Base-by-base conservation (phyloP, 2,888 invertebrate species). In the Drosophila buzzatii region DNA sequence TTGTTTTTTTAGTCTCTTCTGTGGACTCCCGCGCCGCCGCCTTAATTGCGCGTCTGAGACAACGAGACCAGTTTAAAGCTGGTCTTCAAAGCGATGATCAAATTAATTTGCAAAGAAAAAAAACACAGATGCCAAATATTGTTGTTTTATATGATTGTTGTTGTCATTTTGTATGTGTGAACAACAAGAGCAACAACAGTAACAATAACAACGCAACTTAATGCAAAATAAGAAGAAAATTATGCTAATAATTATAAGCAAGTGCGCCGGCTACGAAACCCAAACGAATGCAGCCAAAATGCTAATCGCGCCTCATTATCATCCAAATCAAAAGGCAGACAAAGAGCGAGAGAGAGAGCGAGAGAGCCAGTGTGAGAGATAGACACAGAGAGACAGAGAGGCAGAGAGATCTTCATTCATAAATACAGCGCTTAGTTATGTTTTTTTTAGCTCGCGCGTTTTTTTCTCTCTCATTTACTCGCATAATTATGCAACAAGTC, bases 401-500 rank as follows among this genome's bases (percentile, higher is more conserved):
- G 31, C 66, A 8, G 55, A 53, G 60, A 83, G 75, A 82, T 85
- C 82, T 80, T 85, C 89, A 90, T 90, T 90, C 91, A 91, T 90
- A 87, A 90, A 90, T 81, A 79, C 81, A 76, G 67, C 76, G 73
- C 41, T 90, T 85, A 89, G 88, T 71, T 66, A 66, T 82, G 63
- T 65, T 53, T 73, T 61, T 63, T n/a, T 39, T 53, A 16, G 8
- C 63, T 45, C 44, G 41, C 31, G 41, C 27, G 16, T 64, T 42
- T 70, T 66, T 60, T 52, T 76, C 41, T 81, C 79, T 64, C 75
- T 83, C 44, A 20, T 14, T 44, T 7, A 20, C 44, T 44, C 81
- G 89, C 86, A 85, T 86, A 89, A 86, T 90, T 90, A 91, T 90
- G 90, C 91, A 91, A 90, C 89, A 90, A 91, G 91, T 90, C 89